phyloP scores from a whole-genome alignment of 1,140 invertebrate genomes.

The Ostrea edulis region DNA sequence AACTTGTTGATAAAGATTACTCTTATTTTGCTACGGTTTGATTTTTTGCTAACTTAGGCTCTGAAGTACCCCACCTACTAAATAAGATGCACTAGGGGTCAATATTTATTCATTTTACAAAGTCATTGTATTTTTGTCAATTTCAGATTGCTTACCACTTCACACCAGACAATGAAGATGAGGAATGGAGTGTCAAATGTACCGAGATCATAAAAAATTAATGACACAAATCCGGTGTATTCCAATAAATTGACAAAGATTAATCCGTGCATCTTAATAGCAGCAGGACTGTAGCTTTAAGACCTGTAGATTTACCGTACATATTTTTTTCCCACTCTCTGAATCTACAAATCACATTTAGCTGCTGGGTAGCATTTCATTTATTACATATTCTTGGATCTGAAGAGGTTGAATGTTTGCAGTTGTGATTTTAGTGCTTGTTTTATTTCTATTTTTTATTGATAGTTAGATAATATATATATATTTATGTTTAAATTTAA shows the following conservation, averaged over 20 bases:
- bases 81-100: no score
- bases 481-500: no score
- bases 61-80: no score
- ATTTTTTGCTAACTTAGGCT: no score
- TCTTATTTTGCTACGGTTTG: no score
- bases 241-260: not conserved
- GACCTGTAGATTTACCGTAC: no score
- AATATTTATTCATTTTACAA: not conserved
- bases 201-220: conserved; percentile 58
- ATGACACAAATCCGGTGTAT: not conserved
- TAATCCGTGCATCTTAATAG: not conserved
- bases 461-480: no score
- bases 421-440: no score
- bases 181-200: conserved; percentile 70
- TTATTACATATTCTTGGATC: not conserved
- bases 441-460: no score
- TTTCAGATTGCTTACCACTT: conserved; percentile 73
- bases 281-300: conserved; percentile 30
- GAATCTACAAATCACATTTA: not conserved
- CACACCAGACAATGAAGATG: conserved; percentile 68
- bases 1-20: no score
- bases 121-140: not conserved
- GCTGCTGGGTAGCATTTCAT: conserved; percentile 12
- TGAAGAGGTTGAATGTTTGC: not conserved
- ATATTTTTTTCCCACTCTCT: not conserved